These are phyloP conservation scores for Tiliacea aurago DNA, from an alignment of 2,888 invertebrate species.

Conservation along the genomic window DNA sequence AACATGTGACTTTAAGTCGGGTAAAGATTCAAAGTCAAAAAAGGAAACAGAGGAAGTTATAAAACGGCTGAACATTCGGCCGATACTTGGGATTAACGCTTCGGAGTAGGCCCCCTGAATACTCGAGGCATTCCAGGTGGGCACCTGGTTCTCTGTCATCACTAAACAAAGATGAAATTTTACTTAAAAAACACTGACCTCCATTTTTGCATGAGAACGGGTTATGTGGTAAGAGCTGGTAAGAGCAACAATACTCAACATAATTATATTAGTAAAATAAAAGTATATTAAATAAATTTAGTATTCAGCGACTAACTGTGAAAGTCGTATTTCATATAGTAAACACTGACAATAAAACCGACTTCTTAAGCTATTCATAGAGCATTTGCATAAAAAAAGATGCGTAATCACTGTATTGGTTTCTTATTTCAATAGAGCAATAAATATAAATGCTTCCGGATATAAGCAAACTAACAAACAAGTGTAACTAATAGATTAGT, in stretches of 20 bases:
- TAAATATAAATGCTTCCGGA: slow-evolving; percentile 71
- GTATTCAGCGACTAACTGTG: slow-evolving; percentile 28
- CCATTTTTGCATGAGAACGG: not conserved
- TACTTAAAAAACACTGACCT: not conserved
- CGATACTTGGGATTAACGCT: no score
- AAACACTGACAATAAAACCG: slow-evolving; percentile 18
- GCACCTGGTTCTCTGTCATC: not conserved
- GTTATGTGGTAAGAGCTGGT: not conserved
- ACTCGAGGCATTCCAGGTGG: not conserved
- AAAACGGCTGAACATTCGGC: no score
- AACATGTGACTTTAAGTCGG: no score
- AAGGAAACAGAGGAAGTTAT: no score
- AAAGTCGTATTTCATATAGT: slow-evolving; percentile 44
- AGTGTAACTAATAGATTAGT: slow-evolving; percentile 85
- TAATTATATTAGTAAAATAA: not conserved
- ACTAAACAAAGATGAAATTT: not conserved
- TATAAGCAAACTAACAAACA: slow-evolving; percentile 76
- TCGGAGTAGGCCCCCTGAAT: no score
- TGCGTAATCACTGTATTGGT: slow-evolving; percentile 40
- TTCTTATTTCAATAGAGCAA: slow-evolving; percentile 61
- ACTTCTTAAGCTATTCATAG: slow-evolving; percentile 24
- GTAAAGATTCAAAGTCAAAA: no score
- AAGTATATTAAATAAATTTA: slow-evolving; percentile 4
- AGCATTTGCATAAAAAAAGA: slow-evolving; percentile 42
- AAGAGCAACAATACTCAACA: not conserved